Conservation (phyloP, 2,888 invertebrate species). For the Eucriotettix oculatus region DNA sequence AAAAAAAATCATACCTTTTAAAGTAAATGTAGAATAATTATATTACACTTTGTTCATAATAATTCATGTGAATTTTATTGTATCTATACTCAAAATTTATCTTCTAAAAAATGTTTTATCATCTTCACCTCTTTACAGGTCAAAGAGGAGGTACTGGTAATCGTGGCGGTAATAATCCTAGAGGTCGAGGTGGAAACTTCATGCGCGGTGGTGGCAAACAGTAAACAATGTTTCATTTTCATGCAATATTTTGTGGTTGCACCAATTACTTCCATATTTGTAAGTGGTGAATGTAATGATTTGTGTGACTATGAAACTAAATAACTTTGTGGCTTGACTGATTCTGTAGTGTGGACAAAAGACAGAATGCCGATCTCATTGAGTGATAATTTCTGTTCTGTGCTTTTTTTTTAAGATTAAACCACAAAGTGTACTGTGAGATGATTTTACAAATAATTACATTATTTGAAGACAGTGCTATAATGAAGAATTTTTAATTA, state of each 20-base stretch:
- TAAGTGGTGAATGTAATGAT: too few relatives aligned
- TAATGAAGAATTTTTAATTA: not conserved
- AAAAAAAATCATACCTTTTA: not conserved
- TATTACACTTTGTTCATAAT: not conserved
- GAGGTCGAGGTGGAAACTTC: conserved; percentile 3
- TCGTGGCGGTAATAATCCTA: conserved; percentile 16
- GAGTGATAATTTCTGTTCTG: not conserved
- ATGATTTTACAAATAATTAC: not conserved
- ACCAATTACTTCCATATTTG: too few relatives aligned
- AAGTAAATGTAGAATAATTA: not conserved
- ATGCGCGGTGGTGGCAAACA: conserved; percentile 7
- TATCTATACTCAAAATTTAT: too few relatives aligned
- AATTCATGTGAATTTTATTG: too few relatives aligned
- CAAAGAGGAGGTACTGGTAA: conserved; percentile 27
- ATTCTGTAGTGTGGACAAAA: not conserved
- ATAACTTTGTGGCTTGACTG: not conserved
- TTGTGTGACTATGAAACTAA: too few relatives aligned
- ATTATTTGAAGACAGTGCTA: not conserved
- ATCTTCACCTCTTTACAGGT: conserved; percentile 8
- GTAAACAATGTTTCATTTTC: not conserved
- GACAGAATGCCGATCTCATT: not conserved
- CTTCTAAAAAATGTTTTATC: too few relatives aligned
- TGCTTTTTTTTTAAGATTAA: not conserved
- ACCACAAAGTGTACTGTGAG: not conserved
- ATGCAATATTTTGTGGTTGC: too few relatives aligned